phyloP scores from a whole-genome alignment of 2,797 vertebrate species.

The Xyrichtys novacula region DNA sequence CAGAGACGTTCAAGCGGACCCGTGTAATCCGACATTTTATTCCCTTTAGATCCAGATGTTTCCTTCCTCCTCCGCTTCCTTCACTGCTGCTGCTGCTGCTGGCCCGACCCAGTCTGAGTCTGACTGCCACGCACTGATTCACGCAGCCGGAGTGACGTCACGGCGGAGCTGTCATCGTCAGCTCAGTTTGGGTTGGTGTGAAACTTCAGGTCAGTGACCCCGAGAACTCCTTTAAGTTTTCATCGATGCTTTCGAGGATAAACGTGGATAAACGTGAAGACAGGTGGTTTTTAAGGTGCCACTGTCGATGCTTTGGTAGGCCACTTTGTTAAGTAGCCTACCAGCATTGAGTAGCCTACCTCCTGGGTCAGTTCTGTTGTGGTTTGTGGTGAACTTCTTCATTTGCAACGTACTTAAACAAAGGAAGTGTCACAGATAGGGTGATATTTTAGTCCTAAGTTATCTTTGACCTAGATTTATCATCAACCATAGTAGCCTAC shows the following conservation, averaged over 20 bases:
- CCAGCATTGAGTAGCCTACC: no score
- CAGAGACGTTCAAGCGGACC: not conserved
- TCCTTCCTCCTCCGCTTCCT: not conserved
- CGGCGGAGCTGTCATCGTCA: slow-evolving; percentile 51
- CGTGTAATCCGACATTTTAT: slow-evolving; percentile 49
- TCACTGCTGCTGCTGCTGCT: not conserved
- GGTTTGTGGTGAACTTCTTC: not conserved
- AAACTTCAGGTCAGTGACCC: slow-evolving; percentile 18
- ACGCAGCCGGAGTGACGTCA: slow-evolving; percentile 73
- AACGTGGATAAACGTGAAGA: not conserved
- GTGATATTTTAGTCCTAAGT: not conserved
- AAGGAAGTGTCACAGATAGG: not conserved
- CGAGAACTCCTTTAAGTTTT: not conserved
- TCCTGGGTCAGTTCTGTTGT: not conserved
- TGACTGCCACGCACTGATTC: slow-evolving; percentile 79
- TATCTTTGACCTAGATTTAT: not conserved
- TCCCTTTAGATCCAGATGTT: slow-evolving; percentile 57
- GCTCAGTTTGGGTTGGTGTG: slow-evolving; percentile 40
- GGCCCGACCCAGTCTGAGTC: slow-evolving; percentile 53
- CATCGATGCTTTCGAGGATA: not conserved
- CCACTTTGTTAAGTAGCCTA: no score
- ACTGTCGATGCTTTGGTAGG: no score
- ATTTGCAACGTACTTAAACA: not conserved
- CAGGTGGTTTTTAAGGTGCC: not conserved
- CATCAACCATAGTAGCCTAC: not conserved